phyloP scores from a whole-genome alignment of 2,888 invertebrate species.

The Piscicola geometra region DNA sequence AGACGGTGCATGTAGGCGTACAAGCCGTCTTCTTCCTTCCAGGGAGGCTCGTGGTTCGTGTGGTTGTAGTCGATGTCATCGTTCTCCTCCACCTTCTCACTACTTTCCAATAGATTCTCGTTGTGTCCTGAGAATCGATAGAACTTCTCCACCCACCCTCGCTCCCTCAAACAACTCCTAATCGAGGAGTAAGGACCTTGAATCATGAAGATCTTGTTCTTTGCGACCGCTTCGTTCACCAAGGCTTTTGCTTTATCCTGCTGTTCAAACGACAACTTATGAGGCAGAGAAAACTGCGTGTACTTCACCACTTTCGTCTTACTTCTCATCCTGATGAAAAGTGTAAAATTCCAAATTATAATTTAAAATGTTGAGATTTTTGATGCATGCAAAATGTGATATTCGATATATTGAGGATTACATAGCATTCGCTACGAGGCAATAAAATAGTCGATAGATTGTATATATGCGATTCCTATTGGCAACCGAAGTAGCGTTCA shows the following conservation, averaged over 20 bases:
- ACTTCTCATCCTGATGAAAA: too few species aligned
- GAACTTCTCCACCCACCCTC: constrained; percentile 57
- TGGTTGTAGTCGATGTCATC: constrained; percentile 6
- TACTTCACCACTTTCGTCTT: too few species aligned
- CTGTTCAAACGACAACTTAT: too few species aligned
- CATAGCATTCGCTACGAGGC: too few species aligned
- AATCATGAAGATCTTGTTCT: constrained; percentile 55
- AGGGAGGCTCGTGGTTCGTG: constrained; percentile 46
- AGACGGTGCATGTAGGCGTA: constrained; percentile 55
- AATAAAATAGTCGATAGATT: too few species aligned
- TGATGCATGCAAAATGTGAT: too few species aligned
- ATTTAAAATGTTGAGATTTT: too few species aligned
- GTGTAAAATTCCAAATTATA: too few species aligned
- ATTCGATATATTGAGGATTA: too few species aligned
- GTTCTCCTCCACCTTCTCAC: constrained; percentile 31
- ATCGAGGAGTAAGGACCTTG: constrained; percentile 55
- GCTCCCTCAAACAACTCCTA: constrained; percentile 50
- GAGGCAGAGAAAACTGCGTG: too few species aligned
- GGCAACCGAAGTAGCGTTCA: too few species aligned
- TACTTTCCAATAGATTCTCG: background rate
- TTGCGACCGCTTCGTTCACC: background rate
- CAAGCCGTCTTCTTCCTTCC: constrained; percentile 57
- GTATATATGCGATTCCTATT: too few species aligned
- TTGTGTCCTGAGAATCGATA: constrained; percentile 45
- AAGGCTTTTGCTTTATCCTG: background rate